phyloP scores from a whole-genome alignment of 2,113 vertebrate genomes.

The Dissostichus mawsoni region DNA sequence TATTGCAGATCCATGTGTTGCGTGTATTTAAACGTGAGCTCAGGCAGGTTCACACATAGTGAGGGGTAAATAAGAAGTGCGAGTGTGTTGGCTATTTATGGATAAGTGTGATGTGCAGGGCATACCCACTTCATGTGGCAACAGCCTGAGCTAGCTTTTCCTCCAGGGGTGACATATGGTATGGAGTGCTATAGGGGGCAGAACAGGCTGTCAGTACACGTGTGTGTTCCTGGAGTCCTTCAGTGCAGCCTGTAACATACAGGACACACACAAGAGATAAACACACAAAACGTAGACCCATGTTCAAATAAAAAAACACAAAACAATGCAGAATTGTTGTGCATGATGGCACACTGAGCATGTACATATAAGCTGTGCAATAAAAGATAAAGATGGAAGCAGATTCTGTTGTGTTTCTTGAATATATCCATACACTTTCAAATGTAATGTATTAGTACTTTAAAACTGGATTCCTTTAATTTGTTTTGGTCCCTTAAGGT shows the following conservation, averaged over 20 bases:
- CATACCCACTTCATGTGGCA: slow-evolving; percentile 13
- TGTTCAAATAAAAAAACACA: background rate
- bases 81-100: background rate
- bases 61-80: background rate
- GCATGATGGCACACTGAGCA: background rate
- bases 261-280: background rate
- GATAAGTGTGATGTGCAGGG: slow-evolving; percentile 7
- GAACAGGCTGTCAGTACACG: slow-evolving; percentile 52
- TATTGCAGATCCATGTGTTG: slow-evolving; percentile 7
- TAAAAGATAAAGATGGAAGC: background rate
- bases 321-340: background rate
- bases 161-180: slow-evolving; percentile 70
- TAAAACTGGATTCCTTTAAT: background rate
- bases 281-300: background rate
- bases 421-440: background rate
- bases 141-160: slow-evolving; percentile 41
- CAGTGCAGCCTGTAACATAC: slow-evolving; percentile 9
- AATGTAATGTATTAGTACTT: background rate
- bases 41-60: background rate
- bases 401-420: background rate
- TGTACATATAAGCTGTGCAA: background rate
- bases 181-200: slow-evolving; percentile 48
- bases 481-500: background rate
- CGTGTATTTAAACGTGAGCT: background rate
- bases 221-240: slow-evolving; percentile 19